These are phyloP conservation scores for Leptinotarsa peninsularis DNA, from an alignment of 2,888 invertebrate genomes.

Conservation along the genomic window DNA sequence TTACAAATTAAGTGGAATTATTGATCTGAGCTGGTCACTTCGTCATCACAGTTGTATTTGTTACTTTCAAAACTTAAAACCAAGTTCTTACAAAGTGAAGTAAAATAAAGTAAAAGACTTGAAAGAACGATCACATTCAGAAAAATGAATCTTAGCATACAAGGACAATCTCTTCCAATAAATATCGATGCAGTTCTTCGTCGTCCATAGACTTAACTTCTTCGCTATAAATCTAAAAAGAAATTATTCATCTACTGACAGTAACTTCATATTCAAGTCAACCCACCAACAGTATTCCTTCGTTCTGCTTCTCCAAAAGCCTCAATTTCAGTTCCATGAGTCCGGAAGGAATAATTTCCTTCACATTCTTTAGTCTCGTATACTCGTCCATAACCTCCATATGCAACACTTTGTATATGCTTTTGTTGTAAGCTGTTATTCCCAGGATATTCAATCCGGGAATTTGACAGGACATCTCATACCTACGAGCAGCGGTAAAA, in stretches of 20 bases:
- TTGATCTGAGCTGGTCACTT: too few species aligned
- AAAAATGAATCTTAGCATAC: slow-evolving; percentile 45
- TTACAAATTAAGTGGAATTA: background rate
- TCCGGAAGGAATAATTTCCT: slow-evolving; percentile 59
- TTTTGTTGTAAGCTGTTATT: slow-evolving; percentile 60
- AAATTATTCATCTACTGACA: background rate
- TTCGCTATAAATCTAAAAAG: slow-evolving; percentile 46
- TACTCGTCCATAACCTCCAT: slow-evolving; percentile 66
- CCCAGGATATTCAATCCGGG: slow-evolving; percentile 63
- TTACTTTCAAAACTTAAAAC: too few species aligned
- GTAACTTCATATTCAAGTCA: background rate
- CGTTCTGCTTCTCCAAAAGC: slow-evolving; percentile 61
- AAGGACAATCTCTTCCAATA: slow-evolving; percentile 58
- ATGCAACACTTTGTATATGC: slow-evolving; percentile 60
- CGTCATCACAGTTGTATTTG: too few species aligned
- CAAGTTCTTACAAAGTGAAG: background rate
- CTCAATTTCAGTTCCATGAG: slow-evolving; percentile 66
- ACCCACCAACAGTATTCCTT: slow-evolving; percentile 63
- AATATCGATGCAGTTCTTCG: slow-evolving; percentile 54
- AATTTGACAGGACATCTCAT: slow-evolving; percentile 57
- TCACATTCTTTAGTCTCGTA: slow-evolving; percentile 61
- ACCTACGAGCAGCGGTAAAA: slow-evolving; percentile 24
- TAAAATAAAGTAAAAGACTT: background rate
- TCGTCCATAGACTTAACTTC: slow-evolving; percentile 55
- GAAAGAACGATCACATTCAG: too few species aligned